A percentile compares a stretch with the other conserved stretches of the same genome.
Evolutionary conservation across 2,888 invertebrate species (phyloP).

Genomic region (Sycophila texana): DNA sequence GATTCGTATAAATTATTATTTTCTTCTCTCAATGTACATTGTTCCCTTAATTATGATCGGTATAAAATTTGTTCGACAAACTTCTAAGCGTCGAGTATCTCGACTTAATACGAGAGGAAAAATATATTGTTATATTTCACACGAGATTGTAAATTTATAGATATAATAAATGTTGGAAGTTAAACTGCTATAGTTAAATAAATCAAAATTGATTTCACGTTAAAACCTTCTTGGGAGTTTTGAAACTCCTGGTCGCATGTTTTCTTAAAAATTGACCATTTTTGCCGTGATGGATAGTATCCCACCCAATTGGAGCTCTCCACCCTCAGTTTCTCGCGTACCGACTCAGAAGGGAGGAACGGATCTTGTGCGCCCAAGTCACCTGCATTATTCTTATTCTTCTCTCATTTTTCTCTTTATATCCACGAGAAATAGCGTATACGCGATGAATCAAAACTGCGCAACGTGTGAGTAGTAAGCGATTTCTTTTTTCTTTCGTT

Average conservation of each 20-base stretch:
- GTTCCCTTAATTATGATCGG: too few relatives aligned
- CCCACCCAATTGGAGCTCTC: background rate
- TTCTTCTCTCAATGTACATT: too few relatives aligned
- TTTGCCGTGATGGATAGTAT: background rate
- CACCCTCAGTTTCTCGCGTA: background rate
- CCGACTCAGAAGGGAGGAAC: background rate
- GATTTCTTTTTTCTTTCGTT: constrained; percentile 27
- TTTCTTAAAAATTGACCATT: background rate
- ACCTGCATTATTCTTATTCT: constrained; percentile 64
- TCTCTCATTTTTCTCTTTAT: constrained; percentile 53
- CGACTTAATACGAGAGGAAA: too few relatives aligned
- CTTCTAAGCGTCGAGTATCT: too few relatives aligned
- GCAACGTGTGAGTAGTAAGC: constrained; percentile 15
- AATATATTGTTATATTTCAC: too few relatives aligned
- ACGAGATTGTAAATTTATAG: too few relatives aligned
- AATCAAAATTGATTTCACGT: background rate
- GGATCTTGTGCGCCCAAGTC: constrained; percentile 58
- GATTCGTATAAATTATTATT: too few relatives aligned
- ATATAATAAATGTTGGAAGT: too few relatives aligned
- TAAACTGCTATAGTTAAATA: background rate
- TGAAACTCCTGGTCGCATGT: background rate
- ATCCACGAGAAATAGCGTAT: constrained; percentile 42
- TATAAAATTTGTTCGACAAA: too few relatives aligned
- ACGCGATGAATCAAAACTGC: constrained; percentile 55
- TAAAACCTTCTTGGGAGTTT: background rate